Base-by-base conservation (phyloP, 2,888 invertebrate species). In the Polyommatus iphigenia region DNA sequence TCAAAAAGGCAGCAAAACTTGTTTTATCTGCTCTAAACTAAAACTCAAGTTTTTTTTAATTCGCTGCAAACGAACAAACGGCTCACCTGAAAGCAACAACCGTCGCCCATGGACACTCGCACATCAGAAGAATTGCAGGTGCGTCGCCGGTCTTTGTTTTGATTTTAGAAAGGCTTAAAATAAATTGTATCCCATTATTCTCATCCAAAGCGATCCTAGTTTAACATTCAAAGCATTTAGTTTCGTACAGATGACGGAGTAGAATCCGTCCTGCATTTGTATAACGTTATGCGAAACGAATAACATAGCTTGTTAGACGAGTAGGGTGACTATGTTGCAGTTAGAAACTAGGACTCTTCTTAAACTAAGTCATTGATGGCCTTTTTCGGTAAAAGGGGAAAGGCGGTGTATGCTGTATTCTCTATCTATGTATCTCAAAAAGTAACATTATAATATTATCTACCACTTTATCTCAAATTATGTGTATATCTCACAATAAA, bases 261-360 rank as follows among this genome's bases (percentile, higher is more conserved):
- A 46, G 6, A 62, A 46, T 46, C 75, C 73, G 46, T 8, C n/a
- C 20, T 54, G 50, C 67, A 67, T 75, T 75, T 75, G 29, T 54
- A 18, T 46, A 54, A 20, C 73, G 73, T 24, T 75, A 75, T 75
- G 75, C 75, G 75, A 75, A 75, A 75, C 75, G 75, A 75, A 75
- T 75, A 75, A 54, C 29, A 15, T 54, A 75, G 75, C 5, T 75
- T 29, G 46, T 75, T 75, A 50, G 75, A 75, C 54, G 29, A 15
- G 13, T 67, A 67, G 29, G 67, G n/a, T 54, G 75, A 54, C 20
- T 18, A 24, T 15, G 15, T 20, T 13, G 24, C 18, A 24, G 5
- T 73, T 13, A 4, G 15, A 50, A 36, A 36, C 13, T 24, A 24
- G 20, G 24, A 62, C 15, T 29, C 10, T 13, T 36, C 36, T 36